phyloP scores from a whole-genome alignment of 2,888 invertebrate species.

The Agrochola macilenta region DNA sequence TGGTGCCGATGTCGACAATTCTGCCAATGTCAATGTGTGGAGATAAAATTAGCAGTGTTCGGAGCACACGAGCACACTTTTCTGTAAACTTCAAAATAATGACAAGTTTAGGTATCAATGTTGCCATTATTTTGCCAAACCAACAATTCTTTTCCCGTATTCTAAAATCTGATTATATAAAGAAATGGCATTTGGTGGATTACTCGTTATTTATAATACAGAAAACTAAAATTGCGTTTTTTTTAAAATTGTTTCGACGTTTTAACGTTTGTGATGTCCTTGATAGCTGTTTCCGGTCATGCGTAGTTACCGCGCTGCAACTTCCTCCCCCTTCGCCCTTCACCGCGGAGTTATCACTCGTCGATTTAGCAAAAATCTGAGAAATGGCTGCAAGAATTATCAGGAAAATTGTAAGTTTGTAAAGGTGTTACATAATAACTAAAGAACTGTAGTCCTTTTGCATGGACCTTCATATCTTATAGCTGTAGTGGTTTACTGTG shows the following conservation, averaged over 20 bases:
- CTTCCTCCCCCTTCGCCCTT: slow-evolving; percentile 80
- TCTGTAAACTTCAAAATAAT: not conserved
- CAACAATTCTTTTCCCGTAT: no score
- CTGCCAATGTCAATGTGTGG: no score
- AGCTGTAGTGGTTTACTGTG: slow-evolving; percentile 69
- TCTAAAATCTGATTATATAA: not conserved
- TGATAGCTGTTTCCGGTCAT: slow-evolving; percentile 87
- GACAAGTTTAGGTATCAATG: not conserved
- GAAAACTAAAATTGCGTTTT: not conserved
- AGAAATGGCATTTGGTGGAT: not conserved
- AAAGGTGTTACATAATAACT: slow-evolving; percentile 77
- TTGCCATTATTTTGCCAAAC: slow-evolving; percentile 4
- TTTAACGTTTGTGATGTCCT: slow-evolving; percentile 64
- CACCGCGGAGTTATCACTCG: slow-evolving; percentile 82
- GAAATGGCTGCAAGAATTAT: slow-evolving; percentile 90
- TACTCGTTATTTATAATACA: not conserved
- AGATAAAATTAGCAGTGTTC: not conserved
- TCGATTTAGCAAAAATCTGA: slow-evolving; percentile 82
- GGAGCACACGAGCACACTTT: no score
- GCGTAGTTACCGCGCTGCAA: slow-evolving; percentile 81
- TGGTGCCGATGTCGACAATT: no score
- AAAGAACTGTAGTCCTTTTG: slow-evolving; percentile 68
- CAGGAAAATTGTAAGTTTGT: slow-evolving; percentile 90
- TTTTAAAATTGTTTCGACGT: not conserved
- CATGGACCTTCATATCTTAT: slow-evolving; percentile 77